These are phyloP conservation scores for Thelaira solivaga DNA, from an alignment of 2,888 invertebrate species.

Conservation along the genomic window DNA sequence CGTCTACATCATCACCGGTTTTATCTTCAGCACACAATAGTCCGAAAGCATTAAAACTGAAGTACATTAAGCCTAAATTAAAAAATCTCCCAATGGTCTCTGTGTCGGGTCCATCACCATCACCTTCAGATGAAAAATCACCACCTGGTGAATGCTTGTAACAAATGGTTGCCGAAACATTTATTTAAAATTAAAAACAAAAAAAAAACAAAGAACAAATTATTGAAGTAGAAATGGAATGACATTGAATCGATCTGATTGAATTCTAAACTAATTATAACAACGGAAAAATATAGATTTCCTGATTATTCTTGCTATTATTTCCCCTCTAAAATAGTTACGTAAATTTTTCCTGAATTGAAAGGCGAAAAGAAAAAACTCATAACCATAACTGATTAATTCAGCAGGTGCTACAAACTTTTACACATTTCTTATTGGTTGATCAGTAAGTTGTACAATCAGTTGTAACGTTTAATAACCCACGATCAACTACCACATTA, in stretches of 20 bases:
- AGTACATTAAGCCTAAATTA: conserved; percentile 70
- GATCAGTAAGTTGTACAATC: too few relatives aligned
- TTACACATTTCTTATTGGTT: too few relatives aligned
- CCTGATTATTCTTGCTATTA: too few relatives aligned
- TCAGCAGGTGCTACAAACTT: too few relatives aligned
- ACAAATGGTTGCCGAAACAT: conserved; percentile 78
- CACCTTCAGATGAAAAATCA: conserved; percentile 81
- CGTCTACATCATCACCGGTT: conserved; percentile 69
- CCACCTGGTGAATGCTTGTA: conserved; percentile 75
- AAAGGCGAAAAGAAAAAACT: too few relatives aligned
- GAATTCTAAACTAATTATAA: background rate
- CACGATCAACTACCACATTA: too few relatives aligned
- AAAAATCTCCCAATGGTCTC: conserved; percentile 83
- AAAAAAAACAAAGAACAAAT: conserved; percentile 2
- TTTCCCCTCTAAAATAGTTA: too few relatives aligned
- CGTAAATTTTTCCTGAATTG: too few relatives aligned
- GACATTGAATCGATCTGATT: background rate
- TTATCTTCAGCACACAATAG: conserved; percentile 70
- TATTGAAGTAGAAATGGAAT: conserved; percentile 37
- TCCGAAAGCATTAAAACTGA: conserved; percentile 69
- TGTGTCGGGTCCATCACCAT: conserved; percentile 86
- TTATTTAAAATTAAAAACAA: conserved; percentile 72
- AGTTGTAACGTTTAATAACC: too few relatives aligned
- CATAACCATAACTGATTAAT: too few relatives aligned
- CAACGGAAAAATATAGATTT: too few relatives aligned